These are phyloP conservation scores for Scolanthus callimorphus DNA, from an alignment of 92 coral and sea anemone genomes.

Conservation along the genomic window DNA sequence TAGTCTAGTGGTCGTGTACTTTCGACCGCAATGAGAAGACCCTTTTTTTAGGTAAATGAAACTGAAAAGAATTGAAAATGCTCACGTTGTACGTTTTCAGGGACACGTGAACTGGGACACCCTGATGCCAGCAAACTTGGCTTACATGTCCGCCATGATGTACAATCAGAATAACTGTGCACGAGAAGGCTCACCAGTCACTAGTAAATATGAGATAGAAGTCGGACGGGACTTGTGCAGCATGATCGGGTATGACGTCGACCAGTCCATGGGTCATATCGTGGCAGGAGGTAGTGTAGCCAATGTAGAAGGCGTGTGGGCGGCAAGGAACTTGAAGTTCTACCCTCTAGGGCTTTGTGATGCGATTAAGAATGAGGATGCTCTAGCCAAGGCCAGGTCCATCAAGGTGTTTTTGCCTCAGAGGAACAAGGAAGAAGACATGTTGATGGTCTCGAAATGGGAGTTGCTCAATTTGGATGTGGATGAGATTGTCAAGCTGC, in stretches of 20 bases:
- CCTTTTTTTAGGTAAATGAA: too few relatives aligned
- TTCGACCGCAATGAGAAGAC: too few relatives aligned
- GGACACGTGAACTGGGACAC: constrained; percentile 93
- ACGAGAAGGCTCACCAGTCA: constrained; percentile 66
- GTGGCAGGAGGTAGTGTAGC: constrained; percentile 83
- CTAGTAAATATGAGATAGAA: constrained; percentile 69
- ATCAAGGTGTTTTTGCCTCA: constrained; percentile 51
- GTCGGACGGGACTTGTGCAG: constrained; percentile 73
- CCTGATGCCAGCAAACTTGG: constrained; percentile 79
- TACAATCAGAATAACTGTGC: constrained; percentile 89
- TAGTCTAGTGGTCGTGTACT: too few relatives aligned
- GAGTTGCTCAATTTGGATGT: constrained; percentile 77
- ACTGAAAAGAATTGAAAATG: too few relatives aligned
- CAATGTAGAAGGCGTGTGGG: constrained; percentile 94
- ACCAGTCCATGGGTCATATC: constrained; percentile 59
- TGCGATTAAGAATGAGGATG: constrained; percentile 52
- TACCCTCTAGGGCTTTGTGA: constrained; percentile 78
- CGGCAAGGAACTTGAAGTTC: constrained; percentile 79
- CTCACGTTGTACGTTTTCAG: constrained; percentile 34
- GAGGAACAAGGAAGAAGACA: constrained; percentile 22
- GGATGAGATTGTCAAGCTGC: constrained; percentile 58
- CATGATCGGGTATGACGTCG: constrained; percentile 79
- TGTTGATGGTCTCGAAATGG: constrained; percentile 62
- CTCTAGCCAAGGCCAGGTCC: constrained; percentile 40
- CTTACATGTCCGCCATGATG: constrained; percentile 76